Evolutionary conservation across 2,797 vertebrate genomes (phyloP).

Genomic region (Chiloscyllium punctatum): DNA sequence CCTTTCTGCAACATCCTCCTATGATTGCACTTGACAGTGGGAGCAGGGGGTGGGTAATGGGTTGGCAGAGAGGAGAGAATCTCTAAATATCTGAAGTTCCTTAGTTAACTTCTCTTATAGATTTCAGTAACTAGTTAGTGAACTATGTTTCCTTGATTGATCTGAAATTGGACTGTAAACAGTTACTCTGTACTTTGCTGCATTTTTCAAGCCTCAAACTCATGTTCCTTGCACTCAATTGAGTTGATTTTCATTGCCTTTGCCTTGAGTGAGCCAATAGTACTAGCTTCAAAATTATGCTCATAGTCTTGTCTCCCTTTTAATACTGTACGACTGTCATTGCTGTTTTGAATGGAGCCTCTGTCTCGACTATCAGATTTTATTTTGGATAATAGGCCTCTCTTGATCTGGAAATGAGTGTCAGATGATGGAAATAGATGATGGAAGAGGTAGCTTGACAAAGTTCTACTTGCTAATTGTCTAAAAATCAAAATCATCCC

Average conservation of each 20-base stretch:
- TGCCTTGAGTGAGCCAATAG: neutral
- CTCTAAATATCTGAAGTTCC: neutral
- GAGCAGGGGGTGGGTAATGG: neutral
- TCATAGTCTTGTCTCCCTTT: neutral
- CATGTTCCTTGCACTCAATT: neutral
- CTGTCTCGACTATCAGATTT: neutral
- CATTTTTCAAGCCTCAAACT: neutral
- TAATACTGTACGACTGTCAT: neutral
- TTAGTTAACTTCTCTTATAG: neutral
- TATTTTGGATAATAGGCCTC: neutral
- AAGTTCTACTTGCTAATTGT: neutral
- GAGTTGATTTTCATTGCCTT: neutral
- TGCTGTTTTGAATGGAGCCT: neutral
- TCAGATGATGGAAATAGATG: neutral
- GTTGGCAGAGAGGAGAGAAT: neutral
- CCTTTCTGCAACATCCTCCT: neutral
- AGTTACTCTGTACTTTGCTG: neutral
- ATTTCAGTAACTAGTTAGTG: neutral
- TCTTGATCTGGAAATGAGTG: neutral
- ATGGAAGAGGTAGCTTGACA: neutral
- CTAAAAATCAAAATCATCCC: neutral
- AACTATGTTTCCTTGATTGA: neutral
- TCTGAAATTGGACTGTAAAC: neutral
- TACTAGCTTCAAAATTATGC: neutral
- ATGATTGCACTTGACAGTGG: too few relatives aligned